phyloP scores from a whole-genome alignment of 2,888 invertebrate genomes.

The Sabellastarte sp. region DNA sequence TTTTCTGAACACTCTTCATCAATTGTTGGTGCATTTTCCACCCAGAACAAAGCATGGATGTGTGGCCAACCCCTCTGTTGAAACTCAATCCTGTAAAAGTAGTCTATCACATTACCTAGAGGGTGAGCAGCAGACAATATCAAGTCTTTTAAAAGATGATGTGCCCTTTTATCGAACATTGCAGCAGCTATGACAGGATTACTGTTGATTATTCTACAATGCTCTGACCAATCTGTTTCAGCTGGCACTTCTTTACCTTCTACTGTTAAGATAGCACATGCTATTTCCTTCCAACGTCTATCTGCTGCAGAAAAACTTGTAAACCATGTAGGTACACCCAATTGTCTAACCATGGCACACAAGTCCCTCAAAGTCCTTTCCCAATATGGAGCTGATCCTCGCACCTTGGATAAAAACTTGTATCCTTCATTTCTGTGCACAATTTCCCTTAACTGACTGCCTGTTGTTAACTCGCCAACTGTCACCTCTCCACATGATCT shows the following conservation, averaged over 20 bases:
- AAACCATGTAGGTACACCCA: not conserved
- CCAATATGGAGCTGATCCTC: slow-evolving; percentile 3
- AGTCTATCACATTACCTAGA: too few relatives aligned
- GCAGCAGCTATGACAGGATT: too few relatives aligned
- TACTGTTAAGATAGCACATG: not conserved
- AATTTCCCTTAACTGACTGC: not conserved
- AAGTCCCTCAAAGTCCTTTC: slow-evolving; percentile 1
- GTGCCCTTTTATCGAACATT: too few relatives aligned
- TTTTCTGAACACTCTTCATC: too few relatives aligned
- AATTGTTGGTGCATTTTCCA: slow-evolving; percentile 1
- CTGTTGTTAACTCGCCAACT: not conserved
- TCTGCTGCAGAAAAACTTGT: not conserved
- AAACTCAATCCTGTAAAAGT: slow-evolving; percentile 3
- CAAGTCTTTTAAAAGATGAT: too few relatives aligned
- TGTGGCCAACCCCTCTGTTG: slow-evolving; percentile 4
- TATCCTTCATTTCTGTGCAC: not conserved
- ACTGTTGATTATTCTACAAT: not conserved
- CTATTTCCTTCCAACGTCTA: not conserved
- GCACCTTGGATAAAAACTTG: not conserved
- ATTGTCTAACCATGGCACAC: not conserved
- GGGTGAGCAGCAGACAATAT: too few relatives aligned
- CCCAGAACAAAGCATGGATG: slow-evolving; percentile 1
- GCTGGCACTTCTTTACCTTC: not conserved
- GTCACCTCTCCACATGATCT: not conserved
- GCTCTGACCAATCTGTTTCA: not conserved